Evolutionary conservation across 2,888 invertebrate species (phyloP), one percentile per base, ranked within the genome.

Genomic region (Chalcis sispes): DNA sequence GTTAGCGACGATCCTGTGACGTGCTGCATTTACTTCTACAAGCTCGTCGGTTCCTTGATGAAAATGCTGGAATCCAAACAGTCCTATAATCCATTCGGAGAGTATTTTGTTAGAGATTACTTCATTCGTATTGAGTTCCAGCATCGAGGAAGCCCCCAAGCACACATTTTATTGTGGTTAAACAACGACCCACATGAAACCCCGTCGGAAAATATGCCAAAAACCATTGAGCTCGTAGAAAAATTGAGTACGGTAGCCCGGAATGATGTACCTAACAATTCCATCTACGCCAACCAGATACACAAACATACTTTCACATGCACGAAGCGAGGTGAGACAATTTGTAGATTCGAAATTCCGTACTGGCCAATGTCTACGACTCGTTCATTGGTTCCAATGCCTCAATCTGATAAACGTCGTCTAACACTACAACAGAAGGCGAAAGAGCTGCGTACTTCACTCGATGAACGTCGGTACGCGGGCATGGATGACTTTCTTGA

Each of bases 281-380:
- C 82, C 3, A 82, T 79, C 18, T 75, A 83, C 77, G 83, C 83
- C 20, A 77, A 81, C 48, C 69, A 83, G 23, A 80, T 78, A 13
- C 84, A 86, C 71, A 82, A 82, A 23, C 85, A 85, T 69, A 85
- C 84, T 1, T 82, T 82, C 69, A 84, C 84, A 1, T 84, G 85
- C 77, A 20, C 54, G 0, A 25, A 54, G 25, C 20, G n/a, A 15
- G 10, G 1, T 27, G 29, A 3, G n/a, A 81, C 76, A 79, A 82
- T 74, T 36, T 85, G 84, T 77, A 59, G 85, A 79, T 87, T 87
- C 79, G 83, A 81, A 8, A 83, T 83, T 23, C 86, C 86, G n/a
- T 78, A 72, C 48, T 72, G 74, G 78, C 79, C 77, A 13, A 29
- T 4, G 1, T 32, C 52, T 64, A 32, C 1, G 13, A 84, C 85